Evolutionary conservation across 2,797 vertebrate genomes (phyloP).

Genomic region (Galaxias olidus): DNA sequence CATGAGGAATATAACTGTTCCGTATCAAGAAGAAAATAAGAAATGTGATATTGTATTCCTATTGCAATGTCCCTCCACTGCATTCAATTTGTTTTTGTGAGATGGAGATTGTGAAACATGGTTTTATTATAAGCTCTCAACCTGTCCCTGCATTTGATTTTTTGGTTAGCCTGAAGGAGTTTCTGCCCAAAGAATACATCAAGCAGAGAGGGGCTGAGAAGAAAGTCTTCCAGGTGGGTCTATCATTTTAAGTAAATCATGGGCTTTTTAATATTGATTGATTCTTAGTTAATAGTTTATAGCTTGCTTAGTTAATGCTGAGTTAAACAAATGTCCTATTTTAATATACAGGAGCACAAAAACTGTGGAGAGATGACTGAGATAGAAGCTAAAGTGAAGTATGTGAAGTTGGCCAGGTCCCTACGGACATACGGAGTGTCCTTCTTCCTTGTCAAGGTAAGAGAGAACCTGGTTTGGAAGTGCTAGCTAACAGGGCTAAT

Average conservation of each 20-base stretch:
- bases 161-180: slow-evolving; percentile 89
- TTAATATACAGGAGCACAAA: slow-evolving; percentile 87
- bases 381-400: slow-evolving; percentile 97
- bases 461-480: neutral
- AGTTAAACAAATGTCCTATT: neutral
- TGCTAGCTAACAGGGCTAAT: neutral
- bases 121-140: slow-evolving; percentile 7
- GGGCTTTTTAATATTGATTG: neutral
- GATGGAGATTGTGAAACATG: neutral
- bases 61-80: neutral
- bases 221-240: slow-evolving; percentile 92
- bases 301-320: neutral
- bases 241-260: neutral
- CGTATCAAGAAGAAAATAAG: neutral
- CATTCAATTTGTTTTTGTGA: neutral
- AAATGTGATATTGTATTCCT: slow-evolving; percentile 13
- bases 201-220: slow-evolving; percentile 97
- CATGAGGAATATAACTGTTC: neutral
- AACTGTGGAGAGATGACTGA: slow-evolving; percentile 96
- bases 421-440: slow-evolving; percentile 94
- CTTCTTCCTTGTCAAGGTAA: slow-evolving; percentile 97
- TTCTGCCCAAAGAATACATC: slow-evolving; percentile 98
- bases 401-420: slow-evolving; percentile 94
- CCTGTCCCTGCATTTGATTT: slow-evolving; percentile 15
- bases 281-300: neutral